These are phyloP conservation scores for Orchestia grillus DNA, from an alignment of 1,140 invertebrate genomes.

Conservation along the genomic window DNA sequence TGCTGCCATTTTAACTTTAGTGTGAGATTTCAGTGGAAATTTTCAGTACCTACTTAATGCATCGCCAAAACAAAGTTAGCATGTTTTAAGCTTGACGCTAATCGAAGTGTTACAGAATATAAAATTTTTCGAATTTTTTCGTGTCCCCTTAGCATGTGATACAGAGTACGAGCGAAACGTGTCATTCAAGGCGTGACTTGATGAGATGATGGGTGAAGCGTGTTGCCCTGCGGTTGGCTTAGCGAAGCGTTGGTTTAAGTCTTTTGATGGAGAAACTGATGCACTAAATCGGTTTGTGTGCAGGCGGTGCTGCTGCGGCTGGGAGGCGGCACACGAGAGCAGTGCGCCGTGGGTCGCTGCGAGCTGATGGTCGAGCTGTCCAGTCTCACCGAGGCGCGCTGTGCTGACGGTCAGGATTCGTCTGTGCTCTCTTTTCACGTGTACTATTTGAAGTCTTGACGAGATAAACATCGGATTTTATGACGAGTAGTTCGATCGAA, in stretches of 20 bases:
- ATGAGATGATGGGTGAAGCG: background rate
- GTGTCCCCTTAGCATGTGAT: no score
- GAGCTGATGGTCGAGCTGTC: background rate
- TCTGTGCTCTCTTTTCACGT: background rate
- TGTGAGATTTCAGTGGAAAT: no score
- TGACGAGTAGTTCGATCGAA: no score
- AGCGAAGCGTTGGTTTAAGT: background rate
- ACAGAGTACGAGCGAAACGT: background rate
- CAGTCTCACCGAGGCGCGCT: background rate
- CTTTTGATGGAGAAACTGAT: background rate
- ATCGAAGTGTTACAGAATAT: no score
- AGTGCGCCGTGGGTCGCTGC: conserved; percentile 13
- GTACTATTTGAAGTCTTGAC: background rate
- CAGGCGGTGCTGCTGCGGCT: conserved; percentile 32
- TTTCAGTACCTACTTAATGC: no score
- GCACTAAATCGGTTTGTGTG: background rate
- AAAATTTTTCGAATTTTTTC: no score
- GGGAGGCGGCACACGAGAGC: background rate
- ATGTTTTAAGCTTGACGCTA: no score
- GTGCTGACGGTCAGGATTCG: conserved; percentile 14
- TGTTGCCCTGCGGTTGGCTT: background rate
- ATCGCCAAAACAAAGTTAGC: no score
- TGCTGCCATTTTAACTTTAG: no score
- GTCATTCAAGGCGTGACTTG: background rate
- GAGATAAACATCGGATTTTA: no score